Conservation (phyloP, 2,113 vertebrate species). For the Stigmatopora nigra region DNA sequence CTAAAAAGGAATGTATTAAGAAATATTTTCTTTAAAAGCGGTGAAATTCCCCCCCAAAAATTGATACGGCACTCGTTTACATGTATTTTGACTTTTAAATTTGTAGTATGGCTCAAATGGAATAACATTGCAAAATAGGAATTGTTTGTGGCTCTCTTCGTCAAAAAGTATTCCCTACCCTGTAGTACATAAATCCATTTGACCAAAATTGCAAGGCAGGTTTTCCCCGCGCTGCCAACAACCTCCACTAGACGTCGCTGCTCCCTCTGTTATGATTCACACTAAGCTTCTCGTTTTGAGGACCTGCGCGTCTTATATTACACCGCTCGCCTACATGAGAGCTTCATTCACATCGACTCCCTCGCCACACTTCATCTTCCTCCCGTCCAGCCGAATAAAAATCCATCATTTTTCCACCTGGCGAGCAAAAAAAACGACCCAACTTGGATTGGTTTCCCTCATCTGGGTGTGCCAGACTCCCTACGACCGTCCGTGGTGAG, state of each 20-base stretch:
- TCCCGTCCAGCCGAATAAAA: neutral
- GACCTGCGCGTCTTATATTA: conserved; percentile 36
- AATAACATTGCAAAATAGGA: too few species aligned
- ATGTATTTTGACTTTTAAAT: too few species aligned
- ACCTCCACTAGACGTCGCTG: conserved; percentile 25
- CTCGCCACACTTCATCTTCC: conserved; percentile 19
- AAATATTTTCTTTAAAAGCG: too few species aligned
- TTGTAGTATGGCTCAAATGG: too few species aligned
- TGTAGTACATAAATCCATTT: too few species aligned
- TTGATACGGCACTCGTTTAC: too few species aligned
- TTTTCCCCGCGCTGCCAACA: neutral
- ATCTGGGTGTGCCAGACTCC: neutral
- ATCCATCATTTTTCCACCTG: conserved; percentile 6
- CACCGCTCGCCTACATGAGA: conserved; percentile 7
- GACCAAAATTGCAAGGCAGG: neutral
- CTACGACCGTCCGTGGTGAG: conserved; percentile 37
- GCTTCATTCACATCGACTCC: conserved; percentile 35
- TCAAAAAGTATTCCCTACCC: too few species aligned
- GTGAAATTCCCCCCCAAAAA: too few species aligned
- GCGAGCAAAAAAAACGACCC: conserved; percentile 33
- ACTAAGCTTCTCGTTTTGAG: conserved; percentile 25
- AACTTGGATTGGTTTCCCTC: neutral
- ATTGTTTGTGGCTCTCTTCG: too few species aligned
- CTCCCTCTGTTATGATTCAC: neutral
- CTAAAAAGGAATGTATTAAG: too few species aligned